A percentile compares a stretch with the other conserved stretches of the same genome.
Conservation (phyloP, 2,888 invertebrate genomes). For the Dicyrtomina minuta region DNA sequence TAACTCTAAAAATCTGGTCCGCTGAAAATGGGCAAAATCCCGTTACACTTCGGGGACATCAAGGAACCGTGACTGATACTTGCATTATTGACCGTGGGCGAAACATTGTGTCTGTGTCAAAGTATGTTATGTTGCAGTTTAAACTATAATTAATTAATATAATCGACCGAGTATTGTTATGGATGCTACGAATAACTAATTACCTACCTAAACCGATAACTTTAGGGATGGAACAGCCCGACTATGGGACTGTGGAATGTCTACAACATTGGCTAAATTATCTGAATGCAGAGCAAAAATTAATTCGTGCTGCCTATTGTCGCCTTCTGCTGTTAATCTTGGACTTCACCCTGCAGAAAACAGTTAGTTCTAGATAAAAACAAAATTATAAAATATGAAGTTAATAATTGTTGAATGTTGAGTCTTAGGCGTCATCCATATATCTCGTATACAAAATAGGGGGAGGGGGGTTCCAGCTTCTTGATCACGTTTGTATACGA, state of each 20-base stretch:
- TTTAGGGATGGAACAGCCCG: slow-evolving; percentile 68
- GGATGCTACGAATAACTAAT: no score
- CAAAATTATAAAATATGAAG: no score
- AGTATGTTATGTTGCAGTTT: slow-evolving; percentile 57
- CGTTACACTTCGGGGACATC: slow-evolving; percentile 68
- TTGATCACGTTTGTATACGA: no score
- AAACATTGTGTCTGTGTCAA: slow-evolving; percentile 70
- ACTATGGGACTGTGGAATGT: slow-evolving; percentile 70
- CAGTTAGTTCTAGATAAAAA: slow-evolving; percentile 12
- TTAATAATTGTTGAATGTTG: no score
- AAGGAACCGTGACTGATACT: slow-evolving; percentile 65
- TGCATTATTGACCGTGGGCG: slow-evolving; percentile 68
- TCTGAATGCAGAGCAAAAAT: slow-evolving; percentile 61
- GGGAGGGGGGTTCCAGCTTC: no score
- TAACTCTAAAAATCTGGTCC: slow-evolving; percentile 69
- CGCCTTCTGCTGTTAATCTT: slow-evolving; percentile 33
- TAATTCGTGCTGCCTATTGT: slow-evolving; percentile 61
- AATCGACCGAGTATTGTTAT: slow-evolving; percentile 6
- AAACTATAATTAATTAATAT: slow-evolving; percentile 1
- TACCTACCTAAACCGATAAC: no score
- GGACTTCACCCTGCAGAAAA: slow-evolving; percentile 23
- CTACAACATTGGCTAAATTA: slow-evolving; percentile 62
- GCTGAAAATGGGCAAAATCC: slow-evolving; percentile 69
- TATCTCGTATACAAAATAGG: no score
- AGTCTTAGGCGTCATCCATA: no score